Percentiles rank a stretch among this genome's conserved stretches.
Conservation (phyloP, 2,888 invertebrate genomes). For the Cerastis rubricosa region DNA sequence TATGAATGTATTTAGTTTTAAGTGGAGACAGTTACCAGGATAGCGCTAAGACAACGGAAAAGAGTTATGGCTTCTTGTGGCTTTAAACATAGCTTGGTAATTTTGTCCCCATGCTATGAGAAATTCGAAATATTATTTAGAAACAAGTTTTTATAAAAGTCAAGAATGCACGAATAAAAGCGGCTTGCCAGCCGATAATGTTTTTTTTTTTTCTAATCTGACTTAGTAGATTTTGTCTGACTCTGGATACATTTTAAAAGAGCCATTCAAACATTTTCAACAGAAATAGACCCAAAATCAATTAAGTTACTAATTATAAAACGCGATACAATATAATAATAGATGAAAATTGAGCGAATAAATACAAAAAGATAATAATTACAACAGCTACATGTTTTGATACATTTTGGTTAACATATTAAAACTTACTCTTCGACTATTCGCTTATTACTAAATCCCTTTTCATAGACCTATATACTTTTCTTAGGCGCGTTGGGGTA, state of each 20-base stretch:
- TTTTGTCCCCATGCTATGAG: not conserved
- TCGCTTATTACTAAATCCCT: constrained; percentile 60
- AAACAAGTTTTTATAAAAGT: not conserved
- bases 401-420: constrained; percentile 67
- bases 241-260: not conserved
- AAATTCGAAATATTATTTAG: not conserved
- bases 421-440: constrained; percentile 62
- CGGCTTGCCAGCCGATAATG: not conserved
- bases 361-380: constrained; percentile 43
- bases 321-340: constrained; percentile 40
- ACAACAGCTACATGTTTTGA: constrained; percentile 58
- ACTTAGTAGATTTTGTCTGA: not conserved
- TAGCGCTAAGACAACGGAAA: not conserved
- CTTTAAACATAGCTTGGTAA: not conserved
- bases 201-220: not conserved
- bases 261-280: constrained; percentile 35
- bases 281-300: constrained; percentile 45
- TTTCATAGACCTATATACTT: constrained; percentile 61
- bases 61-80: not conserved
- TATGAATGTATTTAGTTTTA: not conserved
- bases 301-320: constrained; percentile 26
- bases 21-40: not conserved
- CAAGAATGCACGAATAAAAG: not conserved
- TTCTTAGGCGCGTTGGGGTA: constrained; percentile 58
- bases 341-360: constrained; percentile 54